A percentile compares a stretch with the other conserved stretches of the same genome.
Evolutionary conservation across 2,797 vertebrate species (phyloP).

Genomic region (Lagorchestes hirsutus): DNA sequence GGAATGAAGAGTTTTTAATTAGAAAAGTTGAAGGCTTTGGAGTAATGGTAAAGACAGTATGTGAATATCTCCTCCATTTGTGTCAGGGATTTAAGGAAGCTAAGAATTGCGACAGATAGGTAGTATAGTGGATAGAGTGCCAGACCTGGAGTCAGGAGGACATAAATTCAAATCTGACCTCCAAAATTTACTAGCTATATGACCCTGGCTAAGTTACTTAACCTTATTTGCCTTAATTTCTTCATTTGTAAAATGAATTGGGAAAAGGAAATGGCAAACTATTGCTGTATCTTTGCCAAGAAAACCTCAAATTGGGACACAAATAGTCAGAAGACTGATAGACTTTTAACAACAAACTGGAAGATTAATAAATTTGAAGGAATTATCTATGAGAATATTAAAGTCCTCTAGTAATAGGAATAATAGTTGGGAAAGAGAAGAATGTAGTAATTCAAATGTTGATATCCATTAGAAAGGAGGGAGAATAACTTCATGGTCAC

Average conservation of each 20-base stretch:
- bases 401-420: background rate
- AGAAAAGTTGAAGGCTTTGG: background rate
- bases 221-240: background rate
- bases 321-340: background rate
- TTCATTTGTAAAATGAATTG: background rate
- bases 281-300: background rate
- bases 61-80: background rate
- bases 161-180: background rate
- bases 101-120: background rate
- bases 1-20: background rate
- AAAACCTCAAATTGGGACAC: background rate
- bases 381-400: background rate
- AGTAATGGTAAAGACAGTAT: background rate
- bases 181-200: background rate
- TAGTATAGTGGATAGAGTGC: background rate
- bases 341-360: background rate
- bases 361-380: background rate
- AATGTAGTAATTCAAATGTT: background rate
- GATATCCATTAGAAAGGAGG: background rate
- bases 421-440: background rate
- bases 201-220: background rate
- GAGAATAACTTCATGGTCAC: background rate
- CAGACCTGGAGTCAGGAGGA: background rate
- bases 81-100: background rate
- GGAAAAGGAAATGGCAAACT: background rate